Conservation (phyloP, 2,797 vertebrate species). For the Enteromius trimaculatus region DNA sequence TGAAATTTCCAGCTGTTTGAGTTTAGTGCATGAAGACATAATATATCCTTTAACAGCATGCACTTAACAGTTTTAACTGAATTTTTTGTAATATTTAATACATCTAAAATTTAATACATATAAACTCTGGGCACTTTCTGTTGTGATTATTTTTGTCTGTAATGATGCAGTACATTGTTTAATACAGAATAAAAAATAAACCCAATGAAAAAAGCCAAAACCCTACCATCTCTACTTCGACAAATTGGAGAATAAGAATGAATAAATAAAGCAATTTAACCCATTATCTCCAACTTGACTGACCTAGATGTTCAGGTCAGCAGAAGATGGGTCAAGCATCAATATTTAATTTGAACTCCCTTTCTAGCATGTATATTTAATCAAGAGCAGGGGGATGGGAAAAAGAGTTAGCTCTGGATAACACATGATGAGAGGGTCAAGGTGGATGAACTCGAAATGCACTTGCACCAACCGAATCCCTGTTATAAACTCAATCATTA, state of each 20-base stretch:
- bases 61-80: not conserved
- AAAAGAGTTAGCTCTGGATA: constrained; percentile 11
- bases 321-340: constrained; percentile 59
- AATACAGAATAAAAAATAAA: not conserved
- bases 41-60: not conserved
- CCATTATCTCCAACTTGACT: constrained; percentile 17
- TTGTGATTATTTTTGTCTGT: not conserved
- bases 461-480: constrained; percentile 25
- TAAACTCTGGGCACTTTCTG: not conserved
- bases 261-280: constrained; percentile 32
- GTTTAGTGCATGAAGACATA: constrained; percentile 56
- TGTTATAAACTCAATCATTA: constrained; percentile 26
- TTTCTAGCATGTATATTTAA: constrained; percentile 71
- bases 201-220: not conserved
- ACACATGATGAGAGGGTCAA: constrained; percentile 33
- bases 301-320: constrained; percentile 34
- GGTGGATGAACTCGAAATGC: constrained; percentile 35
- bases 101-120: not conserved
- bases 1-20: not conserved
- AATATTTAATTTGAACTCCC: constrained; percentile 66
- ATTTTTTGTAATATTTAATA: not conserved
- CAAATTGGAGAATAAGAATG: not conserved
- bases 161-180: not conserved
- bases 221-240: constrained; percentile 45
- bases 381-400: constrained; percentile 41